Evolutionary conservation across 2,113 vertebrate species (phyloP), one percentile per base, ranked within the genome.

Genomic region (Misgurnus anguillicaudatus): DNA sequence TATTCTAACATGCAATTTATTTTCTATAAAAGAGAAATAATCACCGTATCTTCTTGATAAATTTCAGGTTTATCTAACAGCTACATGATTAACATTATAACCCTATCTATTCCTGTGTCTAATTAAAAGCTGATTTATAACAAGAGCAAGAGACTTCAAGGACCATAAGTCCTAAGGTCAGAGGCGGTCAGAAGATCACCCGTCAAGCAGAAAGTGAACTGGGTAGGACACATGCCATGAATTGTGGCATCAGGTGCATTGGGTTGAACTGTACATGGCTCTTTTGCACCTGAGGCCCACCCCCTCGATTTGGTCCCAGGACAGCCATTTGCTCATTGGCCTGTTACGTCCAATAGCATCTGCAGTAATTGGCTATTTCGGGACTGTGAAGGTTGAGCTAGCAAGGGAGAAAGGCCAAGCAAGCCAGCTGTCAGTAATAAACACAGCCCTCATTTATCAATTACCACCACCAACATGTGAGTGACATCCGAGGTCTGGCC

Each of bases 321-420:
- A 93, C 93, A 94, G 93, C 94, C 94, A 94, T 98, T 95, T 95
- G 94, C 94, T 96, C 95, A 95, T 94, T 94, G 94, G 94, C 90
- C 93, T 96, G 94, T 97, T 95, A 94, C 94, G 92, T 96, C 93
- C 93, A 94, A 94, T 95, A 93, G 93, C 91, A 91, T 92, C 93
- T 85, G 83, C 87, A 92, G 95, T 98, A 98, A 97, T 98, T 97
- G 97, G 94, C 95, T 96, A 96, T 98, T 98, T 98, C 95, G 96
- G 95, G 98, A 93, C 95, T 92, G 95, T 94, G 92, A 96, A 94
- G 95, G 93, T 94, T 94, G 94, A 95, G 92, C 93, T 94, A 74
- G 65, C 72, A 58, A 71, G 21, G 41, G 51, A 70, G 72, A 77
- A 19, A 71, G 74, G 68, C 60, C n/a, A 57, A 31, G 77, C 48